Evolutionary conservation across 1,140 invertebrate genomes (phyloP).

Genomic region (Zaprionus inermis): DNA sequence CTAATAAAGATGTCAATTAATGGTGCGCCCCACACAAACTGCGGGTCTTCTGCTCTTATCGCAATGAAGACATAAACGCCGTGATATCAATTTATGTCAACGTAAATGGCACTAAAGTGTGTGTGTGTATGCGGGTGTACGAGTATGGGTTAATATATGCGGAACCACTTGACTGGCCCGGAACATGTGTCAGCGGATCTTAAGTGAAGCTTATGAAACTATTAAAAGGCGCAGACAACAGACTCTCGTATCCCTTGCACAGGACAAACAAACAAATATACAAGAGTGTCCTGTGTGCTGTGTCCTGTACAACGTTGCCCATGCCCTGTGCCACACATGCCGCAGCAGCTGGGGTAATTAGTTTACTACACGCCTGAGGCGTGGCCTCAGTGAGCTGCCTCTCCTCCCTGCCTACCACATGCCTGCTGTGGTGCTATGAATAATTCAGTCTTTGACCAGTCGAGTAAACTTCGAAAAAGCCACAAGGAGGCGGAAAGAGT

Average conservation of each 20-base stretch:
- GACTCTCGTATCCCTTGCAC: slow-evolving; percentile 40
- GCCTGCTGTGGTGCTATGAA: slow-evolving; percentile 53
- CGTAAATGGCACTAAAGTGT: slow-evolving; percentile 53
- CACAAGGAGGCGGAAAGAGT: slow-evolving; percentile 65
- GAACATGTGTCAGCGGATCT: slow-evolving; percentile 84
- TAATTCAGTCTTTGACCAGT: slow-evolving; percentile 80
- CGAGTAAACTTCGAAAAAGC: slow-evolving; percentile 52
- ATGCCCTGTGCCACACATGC: slow-evolving; percentile 1
- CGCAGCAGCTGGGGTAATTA: slow-evolving; percentile 68
- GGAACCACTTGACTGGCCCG: slow-evolving; percentile 52
- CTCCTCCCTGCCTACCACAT: background rate
- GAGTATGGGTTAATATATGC: slow-evolving; percentile 63
- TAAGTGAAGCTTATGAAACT: slow-evolving; percentile 84
- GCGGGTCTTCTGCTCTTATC: slow-evolving; percentile 60
- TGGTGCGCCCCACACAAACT: slow-evolving; percentile 39
- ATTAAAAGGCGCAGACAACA: slow-evolving; percentile 75
- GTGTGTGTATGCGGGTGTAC: background rate
- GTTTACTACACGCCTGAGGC: slow-evolving; percentile 77
- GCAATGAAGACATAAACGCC: slow-evolving; percentile 78
- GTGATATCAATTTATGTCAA: slow-evolving; percentile 83
- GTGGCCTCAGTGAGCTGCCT: slow-evolving; percentile 33
- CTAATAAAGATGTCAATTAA: slow-evolving; percentile 83
- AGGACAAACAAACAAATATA: slow-evolving; percentile 64
- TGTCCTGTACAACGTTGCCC: no score
- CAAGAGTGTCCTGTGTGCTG: background rate